Evolutionary conservation across 2,888 invertebrate species (phyloP).

Genomic region (Pristionchus exspectatus): DNA sequence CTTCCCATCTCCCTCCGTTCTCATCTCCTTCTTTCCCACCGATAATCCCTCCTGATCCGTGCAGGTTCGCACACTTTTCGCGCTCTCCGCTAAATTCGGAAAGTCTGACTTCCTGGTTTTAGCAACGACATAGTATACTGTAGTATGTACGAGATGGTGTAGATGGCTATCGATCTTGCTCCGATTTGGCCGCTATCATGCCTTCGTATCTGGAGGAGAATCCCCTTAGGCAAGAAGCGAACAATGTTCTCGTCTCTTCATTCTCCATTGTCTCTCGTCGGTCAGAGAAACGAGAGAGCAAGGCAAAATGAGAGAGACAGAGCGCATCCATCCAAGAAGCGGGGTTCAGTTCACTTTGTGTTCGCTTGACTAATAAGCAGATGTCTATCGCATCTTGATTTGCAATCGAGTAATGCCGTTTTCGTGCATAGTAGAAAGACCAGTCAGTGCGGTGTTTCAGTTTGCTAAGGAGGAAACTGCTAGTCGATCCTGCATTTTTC

Average conservation of each 20-base stretch:
- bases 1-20: not conserved
- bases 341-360: not conserved
- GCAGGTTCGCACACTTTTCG: not conserved
- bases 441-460: not conserved
- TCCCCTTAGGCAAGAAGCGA: not conserved
- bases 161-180: not conserved
- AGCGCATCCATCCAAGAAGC: no score
- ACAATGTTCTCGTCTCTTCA: not conserved
- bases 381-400: conserved; percentile 24
- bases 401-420: conserved; percentile 4
- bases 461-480: no score
- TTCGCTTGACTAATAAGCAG: not conserved
- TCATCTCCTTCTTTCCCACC: not conserved
- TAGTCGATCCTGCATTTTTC: no score
- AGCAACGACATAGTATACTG: not conserved
- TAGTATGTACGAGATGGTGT: not conserved
- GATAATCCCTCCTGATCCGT: conserved; percentile 5
- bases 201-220: not conserved
- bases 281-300: not conserved
- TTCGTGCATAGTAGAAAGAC: not conserved
- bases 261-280: not conserved
- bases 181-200: not conserved
- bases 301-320: not conserved
- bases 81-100: not conserved
- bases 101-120: conserved; percentile 24